Evolutionary conservation across 2,888 invertebrate species (phyloP).

Genomic region (Nysson spinosus): DNA sequence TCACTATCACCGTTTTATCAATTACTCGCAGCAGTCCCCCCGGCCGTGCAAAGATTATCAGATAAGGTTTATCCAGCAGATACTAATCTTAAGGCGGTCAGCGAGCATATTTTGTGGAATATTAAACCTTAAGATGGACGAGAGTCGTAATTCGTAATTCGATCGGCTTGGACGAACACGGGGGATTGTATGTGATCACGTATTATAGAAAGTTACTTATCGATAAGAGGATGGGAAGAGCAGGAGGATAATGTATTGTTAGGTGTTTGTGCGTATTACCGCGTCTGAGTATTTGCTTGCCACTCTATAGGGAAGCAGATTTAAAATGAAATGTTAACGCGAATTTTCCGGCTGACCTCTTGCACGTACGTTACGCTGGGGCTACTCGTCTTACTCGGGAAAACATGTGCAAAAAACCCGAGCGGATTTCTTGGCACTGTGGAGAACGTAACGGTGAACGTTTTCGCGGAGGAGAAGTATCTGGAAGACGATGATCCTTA

Average conservation of each 20-base stretch:
- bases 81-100: background rate
- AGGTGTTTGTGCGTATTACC: too few species aligned
- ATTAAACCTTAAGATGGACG: too few species aligned
- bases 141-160: too few species aligned
- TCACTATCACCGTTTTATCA: constrained; percentile 54
- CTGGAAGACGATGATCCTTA: constrained; percentile 25
- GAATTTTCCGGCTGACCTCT: constrained; percentile 13
- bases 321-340: constrained; percentile 59
- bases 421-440: constrained; percentile 40
- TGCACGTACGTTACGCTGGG: constrained; percentile 4
- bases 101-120: too few species aligned
- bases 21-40: constrained; percentile 16
- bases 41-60: constrained; percentile 43
- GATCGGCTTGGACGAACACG: too few species aligned
- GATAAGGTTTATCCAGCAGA: constrained; percentile 49
- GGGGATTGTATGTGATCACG: too few species aligned
- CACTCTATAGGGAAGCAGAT: background rate
- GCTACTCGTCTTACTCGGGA: constrained; percentile 1
- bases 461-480: constrained; percentile 48
- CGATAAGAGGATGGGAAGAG: too few species aligned
- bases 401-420: background rate
- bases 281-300: background rate
- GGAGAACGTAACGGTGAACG: constrained; percentile 56
- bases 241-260: too few species aligned
- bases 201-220: too few species aligned